Base-by-base conservation (phyloP, 2,888 invertebrate genomes). In the Acanthoscelides obtectus region DNA sequence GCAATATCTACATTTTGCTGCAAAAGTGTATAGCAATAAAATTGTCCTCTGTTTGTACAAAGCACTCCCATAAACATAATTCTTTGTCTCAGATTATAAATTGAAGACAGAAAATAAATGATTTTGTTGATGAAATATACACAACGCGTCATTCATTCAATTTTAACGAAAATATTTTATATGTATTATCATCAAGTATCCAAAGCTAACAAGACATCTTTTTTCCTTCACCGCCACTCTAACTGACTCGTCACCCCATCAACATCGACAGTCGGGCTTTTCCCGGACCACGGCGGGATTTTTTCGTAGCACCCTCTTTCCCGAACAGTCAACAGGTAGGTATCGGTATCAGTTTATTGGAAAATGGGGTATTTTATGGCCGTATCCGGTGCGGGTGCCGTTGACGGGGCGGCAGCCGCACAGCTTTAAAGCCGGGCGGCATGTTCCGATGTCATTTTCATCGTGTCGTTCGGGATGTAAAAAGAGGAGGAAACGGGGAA, bases 301-400 rank as follows among this genome's bases (percentile, higher is more conserved):
- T 66, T 66, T 66, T 20, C 66, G 66, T 8, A 20, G 22, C 20
- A 1, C 20, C 66, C 63, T 8, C 20, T 12, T 66, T 66, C 20
- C 66, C 20, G 2, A 20, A 66, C 21, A 78, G 81, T 84, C 85
- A 86, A 86, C 85, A 86, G 85, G 85, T 86, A 81, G 83, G 83
- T 86, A 86, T 86, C 84, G 86, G 84, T 86, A 86, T 84, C 84
- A 84, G 85, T 85, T 85, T 85, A 85, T 85, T 85, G 85, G 85
- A 85, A 85, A 85, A 84, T 84, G 83, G 84, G 85, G 84, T 84
- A 83, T 84, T 84, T 84, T 83, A 83, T 82, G 80, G 81, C 79
- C 76, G 82, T 79, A 82, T 83, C 82, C 83, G 82, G 82, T 45
- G 5, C 17, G 45, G 12, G n/a, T n/a, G n/a, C n/a, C 12, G 45